Conservation (phyloP, 2,797 vertebrate genomes). For the Crocidura indochinensis region DNA sequence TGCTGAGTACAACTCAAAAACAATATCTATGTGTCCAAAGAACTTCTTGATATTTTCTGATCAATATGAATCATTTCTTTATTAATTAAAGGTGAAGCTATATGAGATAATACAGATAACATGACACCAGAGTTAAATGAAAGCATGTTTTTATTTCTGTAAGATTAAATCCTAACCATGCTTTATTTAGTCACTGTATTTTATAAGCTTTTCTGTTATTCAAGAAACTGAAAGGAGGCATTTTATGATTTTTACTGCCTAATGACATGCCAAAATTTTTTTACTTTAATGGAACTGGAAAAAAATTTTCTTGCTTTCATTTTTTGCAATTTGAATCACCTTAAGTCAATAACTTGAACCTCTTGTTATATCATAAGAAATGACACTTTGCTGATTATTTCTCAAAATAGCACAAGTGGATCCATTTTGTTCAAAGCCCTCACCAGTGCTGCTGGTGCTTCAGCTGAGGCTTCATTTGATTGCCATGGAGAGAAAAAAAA, state of each 20-base stretch:
- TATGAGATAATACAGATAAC: neutral
- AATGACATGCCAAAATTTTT: conserved; percentile 19
- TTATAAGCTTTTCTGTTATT: conserved; percentile 15
- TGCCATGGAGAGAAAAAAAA: neutral
- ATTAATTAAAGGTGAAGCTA: neutral
- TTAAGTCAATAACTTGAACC: conserved; percentile 51
- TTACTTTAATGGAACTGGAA: neutral
- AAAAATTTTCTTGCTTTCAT: neutral
- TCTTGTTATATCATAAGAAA: conserved; percentile 40
- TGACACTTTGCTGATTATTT: conserved; percentile 46
- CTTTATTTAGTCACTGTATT: neutral
- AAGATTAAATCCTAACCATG: conserved; percentile 20
- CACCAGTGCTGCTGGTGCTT: neutral
- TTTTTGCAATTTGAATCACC: conserved; percentile 22
- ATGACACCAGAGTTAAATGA: neutral
- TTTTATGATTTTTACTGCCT: conserved; percentile 49
- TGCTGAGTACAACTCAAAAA: too few relatives aligned
- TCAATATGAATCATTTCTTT: neutral
- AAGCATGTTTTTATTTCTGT: conserved; percentile 16
- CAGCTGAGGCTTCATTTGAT: neutral
- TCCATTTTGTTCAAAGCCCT: conserved; percentile 47
- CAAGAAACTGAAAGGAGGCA: conserved; percentile 15
- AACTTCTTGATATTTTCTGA: neutral
- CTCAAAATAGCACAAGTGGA: conserved; percentile 43
- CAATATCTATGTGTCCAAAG: too few relatives aligned